Evolutionary conservation across 2,888 invertebrate genomes (phyloP).

Genomic region (Leptinotarsa juncta): DNA sequence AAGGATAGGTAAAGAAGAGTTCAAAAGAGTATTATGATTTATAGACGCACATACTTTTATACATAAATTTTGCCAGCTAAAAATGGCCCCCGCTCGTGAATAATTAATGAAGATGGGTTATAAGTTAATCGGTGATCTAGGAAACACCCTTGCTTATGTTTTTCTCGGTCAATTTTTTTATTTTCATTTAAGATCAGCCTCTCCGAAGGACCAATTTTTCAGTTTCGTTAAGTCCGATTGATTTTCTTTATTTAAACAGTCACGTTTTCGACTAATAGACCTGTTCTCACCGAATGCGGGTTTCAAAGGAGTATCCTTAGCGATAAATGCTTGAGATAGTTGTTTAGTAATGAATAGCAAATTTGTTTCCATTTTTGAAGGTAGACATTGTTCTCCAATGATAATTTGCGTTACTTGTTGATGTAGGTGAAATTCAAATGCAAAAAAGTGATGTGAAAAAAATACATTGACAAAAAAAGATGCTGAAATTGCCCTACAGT

Average conservation of each 20-base stretch:
- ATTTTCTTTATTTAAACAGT: neutral
- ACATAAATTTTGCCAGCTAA: too few relatives aligned
- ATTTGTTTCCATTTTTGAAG: neutral
- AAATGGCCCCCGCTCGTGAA: too few relatives aligned
- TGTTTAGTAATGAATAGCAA: neutral
- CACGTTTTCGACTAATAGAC: neutral
- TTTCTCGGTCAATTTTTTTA: too few relatives aligned
- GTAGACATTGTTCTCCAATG: neutral
- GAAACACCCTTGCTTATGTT: too few relatives aligned
- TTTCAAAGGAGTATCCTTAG: slow-evolving; percentile 14
- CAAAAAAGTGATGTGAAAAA: too few relatives aligned
- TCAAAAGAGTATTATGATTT: too few relatives aligned
- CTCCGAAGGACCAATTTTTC: neutral
- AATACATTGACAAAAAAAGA: too few relatives aligned
- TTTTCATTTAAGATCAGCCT: neutral
- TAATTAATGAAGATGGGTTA: too few relatives aligned
- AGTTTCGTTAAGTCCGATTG: neutral
- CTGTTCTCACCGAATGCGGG: slow-evolving; percentile 16
- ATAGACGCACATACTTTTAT: too few relatives aligned
- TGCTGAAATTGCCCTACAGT: too few relatives aligned
- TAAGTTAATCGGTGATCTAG: too few relatives aligned
- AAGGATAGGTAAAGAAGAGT: too few relatives aligned
- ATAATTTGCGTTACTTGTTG: neutral
- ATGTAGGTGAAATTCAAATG: neutral
- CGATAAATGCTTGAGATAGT: slow-evolving; percentile 7